Base-by-base conservation (phyloP, 2,888 invertebrate genomes). In the Diaphora mendica region DNA sequence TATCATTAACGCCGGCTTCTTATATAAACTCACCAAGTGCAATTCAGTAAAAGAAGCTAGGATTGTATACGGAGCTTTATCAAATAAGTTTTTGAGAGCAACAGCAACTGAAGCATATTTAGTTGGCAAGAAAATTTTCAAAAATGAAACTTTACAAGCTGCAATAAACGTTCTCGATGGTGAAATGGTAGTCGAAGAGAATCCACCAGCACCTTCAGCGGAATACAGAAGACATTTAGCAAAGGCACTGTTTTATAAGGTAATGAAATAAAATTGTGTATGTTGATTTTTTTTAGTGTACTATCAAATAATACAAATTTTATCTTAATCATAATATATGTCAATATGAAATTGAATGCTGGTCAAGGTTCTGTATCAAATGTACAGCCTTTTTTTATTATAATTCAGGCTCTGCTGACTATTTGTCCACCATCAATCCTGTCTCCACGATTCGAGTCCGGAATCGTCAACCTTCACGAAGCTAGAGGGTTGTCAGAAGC, bases 1-100 rank as follows among this genome's bases (percentile, higher is more conserved):
- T 0, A 96, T 97, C 73, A 97, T 98, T 0, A 97, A 97, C 85
- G 97, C 97, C 23, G 98, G 97, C 7, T 97, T 97, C 86, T 90
- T 97, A 1, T 96, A 97, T 76, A 96, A 96, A 88, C 81, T 97
- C 55, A 70, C 78, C 73, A 85, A 44, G 20, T 42, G 44, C 0
- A 70, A 81, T 4, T 70, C 8, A 0, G 82, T 86, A 2, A 67
- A 77, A 69, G 68, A 77, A 69, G 75, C 75, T 4, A 91, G 90
- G n/a, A 93, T 97, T 23, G 96, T 96, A 0, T 96, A 94, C 79
- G 97, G 97, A n/a, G 96, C 96, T 26, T 96, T 97, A 5, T 93
- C 94, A 70, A 84, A 93, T 20, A 79, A 72, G 0, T 92, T 89
- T 70, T 78, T 85, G 0, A 88, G 96, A 84, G 97, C 97, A 0